Evolutionary conservation across 2,113 vertebrate genomes (phyloP), one percentile per base, ranked within the genome.

Genomic region (Paramisgurnus dabryanus): DNA sequence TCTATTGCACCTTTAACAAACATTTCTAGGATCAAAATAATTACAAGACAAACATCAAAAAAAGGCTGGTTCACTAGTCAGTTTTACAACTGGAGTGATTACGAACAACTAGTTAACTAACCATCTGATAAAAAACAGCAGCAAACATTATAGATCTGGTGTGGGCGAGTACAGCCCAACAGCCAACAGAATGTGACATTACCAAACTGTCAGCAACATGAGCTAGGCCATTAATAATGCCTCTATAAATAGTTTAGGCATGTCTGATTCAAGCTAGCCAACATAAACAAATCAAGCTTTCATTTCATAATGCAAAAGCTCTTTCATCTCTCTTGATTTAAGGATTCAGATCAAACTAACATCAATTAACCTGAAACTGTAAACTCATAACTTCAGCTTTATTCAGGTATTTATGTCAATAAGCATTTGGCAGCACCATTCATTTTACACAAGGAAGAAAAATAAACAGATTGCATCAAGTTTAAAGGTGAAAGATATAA

Each of bases 161-260:
- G 27, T 71, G 68, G 49, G 49, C 34, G 13, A 45, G 43, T 7
- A 45, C 6, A 45, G 43, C 43, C 12, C 49, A 53, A 53, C 49
- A 11, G 49, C 13, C 49, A 53, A 53, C 43, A 34, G 27, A 34
- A 34, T 34, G 27, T 34, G 27, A 34, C 27, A 34, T 34, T 34
- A 34, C 43, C 49, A 67, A 12, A 67, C 64, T 17, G 64, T 43
- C 39, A 78, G 49, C 64, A 41, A 4, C 50, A 27, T 41, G 5
- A 57, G 40, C 66, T 60, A n/a, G 47, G 11, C 17, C 76, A 60
- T 69, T 60, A 78, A 67, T 78, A 57, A 78, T 47, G 8, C 3
- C 13, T 67, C 49, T 58, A 66, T 67, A 67, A 67, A 78, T 73
- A 73, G 39, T 73, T 58, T 15, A 27, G 7, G n/a, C 40, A 57